Evolutionary conservation across 23 tunicate species (phyloP).

Genomic region (Phallusia fumigata): DNA sequence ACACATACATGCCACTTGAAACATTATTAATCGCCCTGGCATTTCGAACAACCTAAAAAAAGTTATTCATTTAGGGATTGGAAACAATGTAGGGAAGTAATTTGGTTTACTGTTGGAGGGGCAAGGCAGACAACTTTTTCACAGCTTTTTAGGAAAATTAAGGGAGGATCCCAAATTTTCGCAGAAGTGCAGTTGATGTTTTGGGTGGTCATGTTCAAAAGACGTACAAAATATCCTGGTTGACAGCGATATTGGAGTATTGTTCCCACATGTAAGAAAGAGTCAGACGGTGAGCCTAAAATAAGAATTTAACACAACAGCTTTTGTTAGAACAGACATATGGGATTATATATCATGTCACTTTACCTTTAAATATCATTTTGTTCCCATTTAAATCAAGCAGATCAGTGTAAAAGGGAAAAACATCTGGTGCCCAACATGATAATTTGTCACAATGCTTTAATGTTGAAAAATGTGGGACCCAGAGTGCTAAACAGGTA

Average conservation of each 20-base stretch:
- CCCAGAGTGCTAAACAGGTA: slow-evolving; percentile 29
- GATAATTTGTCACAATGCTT: slow-evolving; percentile 26
- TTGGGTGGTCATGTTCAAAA: not conserved
- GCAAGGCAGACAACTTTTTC: not conserved
- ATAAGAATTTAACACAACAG: not conserved
- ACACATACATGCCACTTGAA: not conserved
- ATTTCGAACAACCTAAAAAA: too few relatives aligned
- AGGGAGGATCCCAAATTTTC: not conserved
- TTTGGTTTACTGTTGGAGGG: not conserved
- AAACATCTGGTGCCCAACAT: slow-evolving; percentile 25
- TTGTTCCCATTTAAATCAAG: slow-evolving; percentile 4
- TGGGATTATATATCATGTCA: not conserved
- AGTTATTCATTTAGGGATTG: too few relatives aligned
- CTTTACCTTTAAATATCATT: slow-evolving; percentile 23
- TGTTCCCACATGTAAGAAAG: not conserved
- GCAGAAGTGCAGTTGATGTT: not conserved
- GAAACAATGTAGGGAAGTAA: too few relatives aligned
- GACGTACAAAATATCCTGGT: not conserved
- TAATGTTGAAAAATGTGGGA: slow-evolving; percentile 20
- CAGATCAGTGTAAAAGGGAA: slow-evolving; percentile 24
- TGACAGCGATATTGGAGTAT: not conserved
- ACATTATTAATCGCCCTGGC: too few relatives aligned
- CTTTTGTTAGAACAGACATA: not conserved
- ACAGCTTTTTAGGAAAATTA: not conserved
- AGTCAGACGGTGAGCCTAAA: not conserved